Percentiles rank a stretch among this genome's conserved stretches.
phyloP scores from a whole-genome alignment of 2,888 invertebrate species.

The Rhyacophila evoluta region DNA sequence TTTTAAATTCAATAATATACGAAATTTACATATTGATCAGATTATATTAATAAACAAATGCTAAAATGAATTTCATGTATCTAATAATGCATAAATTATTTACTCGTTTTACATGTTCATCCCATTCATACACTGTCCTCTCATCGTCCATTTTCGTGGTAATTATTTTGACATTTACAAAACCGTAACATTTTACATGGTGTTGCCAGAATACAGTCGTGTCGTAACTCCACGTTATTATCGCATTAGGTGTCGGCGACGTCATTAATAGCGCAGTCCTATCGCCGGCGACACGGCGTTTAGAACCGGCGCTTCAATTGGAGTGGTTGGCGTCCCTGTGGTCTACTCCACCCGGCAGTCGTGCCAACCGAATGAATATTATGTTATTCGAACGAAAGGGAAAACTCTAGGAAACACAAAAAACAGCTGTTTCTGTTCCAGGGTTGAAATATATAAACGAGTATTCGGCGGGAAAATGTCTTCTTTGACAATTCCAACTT shows the following conservation, averaged over 20 bases:
- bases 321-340: background rate
- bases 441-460: background rate
- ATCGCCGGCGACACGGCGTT: constrained; percentile 4
- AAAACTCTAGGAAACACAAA: background rate
- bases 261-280: constrained; percentile 32
- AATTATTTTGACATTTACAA: background rate
- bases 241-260: constrained; percentile 26
- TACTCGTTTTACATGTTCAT: background rate
- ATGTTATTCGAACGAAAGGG: constrained; percentile 19
- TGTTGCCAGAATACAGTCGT: background rate
- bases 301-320: background rate
- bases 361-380: background rate
- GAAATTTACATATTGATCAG: too few species aligned
- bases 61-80: too few species aligned
- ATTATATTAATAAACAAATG: too few species aligned
- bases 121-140: background rate
- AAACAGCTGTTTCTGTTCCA: constrained; percentile 2
- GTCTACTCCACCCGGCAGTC: background rate
- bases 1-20: too few species aligned
- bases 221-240: background rate
- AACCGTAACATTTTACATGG: constrained; percentile 5
- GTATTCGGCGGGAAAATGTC: background rate
- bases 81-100: too few species aligned
- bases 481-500: too few species aligned
- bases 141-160: background rate